These are phyloP conservation scores for Siderastrea siderea DNA, from an alignment of 92 coral and sea anemone genomes.

Conservation along the genomic window DNA sequence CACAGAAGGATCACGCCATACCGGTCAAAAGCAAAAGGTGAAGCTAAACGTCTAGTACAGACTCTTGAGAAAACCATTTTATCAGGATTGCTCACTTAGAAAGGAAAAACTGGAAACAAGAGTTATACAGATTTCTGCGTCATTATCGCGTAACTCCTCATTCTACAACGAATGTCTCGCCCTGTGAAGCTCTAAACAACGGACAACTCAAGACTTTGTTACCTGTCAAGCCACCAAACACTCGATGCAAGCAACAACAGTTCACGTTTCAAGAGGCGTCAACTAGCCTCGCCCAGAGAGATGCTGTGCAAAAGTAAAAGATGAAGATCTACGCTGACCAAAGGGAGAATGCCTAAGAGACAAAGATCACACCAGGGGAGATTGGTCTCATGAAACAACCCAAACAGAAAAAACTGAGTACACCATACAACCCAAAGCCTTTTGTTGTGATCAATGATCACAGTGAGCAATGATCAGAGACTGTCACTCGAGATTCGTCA, in stretches of 20 bases:
- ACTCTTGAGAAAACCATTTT: slow-evolving; percentile 41
- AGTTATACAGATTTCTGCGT: slow-evolving; percentile 60
- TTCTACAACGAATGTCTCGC: slow-evolving; percentile 63
- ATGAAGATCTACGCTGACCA: slow-evolving; percentile 49
- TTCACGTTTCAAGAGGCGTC: neutral
- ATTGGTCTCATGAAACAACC: slow-evolving; percentile 61
- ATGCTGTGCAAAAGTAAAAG: slow-evolving; percentile 34
- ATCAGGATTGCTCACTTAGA: slow-evolving; percentile 56
- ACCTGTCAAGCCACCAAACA: slow-evolving; percentile 33
- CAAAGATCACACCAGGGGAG: slow-evolving; percentile 53
- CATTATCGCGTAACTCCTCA: slow-evolving; percentile 68
- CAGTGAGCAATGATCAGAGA: slow-evolving; percentile 49
- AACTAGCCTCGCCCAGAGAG: slow-evolving; percentile 30
- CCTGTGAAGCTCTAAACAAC: slow-evolving; percentile 61
- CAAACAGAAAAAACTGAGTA: slow-evolving; percentile 58
- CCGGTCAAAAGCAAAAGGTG: slow-evolving; percentile 15
- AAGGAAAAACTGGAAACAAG: slow-evolving; percentile 63
- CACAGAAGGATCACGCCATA: slow-evolving; percentile 29
- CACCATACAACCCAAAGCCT: slow-evolving; percentile 59
- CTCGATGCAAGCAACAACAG: slow-evolving; percentile 13
- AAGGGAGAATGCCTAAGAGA: slow-evolving; percentile 31
- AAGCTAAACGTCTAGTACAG: slow-evolving; percentile 17
- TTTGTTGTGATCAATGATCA: slow-evolving; percentile 61
- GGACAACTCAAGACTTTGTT: slow-evolving; percentile 57
- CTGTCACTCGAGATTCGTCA: slow-evolving; percentile 46